A percentile compares a stretch with the other conserved stretches of the same genome.
Evolutionary conservation across 1,140 invertebrate genomes (phyloP).

Genomic region (Macrotrachela quadricornifera): DNA sequence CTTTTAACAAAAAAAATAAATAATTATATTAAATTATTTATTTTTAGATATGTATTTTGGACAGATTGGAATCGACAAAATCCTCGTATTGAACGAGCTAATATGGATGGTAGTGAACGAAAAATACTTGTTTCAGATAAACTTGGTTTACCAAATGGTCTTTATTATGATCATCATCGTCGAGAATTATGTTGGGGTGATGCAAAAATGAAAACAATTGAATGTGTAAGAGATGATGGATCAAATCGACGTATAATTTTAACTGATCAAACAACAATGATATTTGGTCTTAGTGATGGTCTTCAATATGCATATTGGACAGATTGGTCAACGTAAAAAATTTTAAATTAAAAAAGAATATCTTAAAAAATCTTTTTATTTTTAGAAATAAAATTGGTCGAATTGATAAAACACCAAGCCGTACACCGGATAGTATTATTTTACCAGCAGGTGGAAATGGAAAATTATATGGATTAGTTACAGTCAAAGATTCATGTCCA

Average conservation of each 20-base stretch:
- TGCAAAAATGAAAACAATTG: conserved; percentile 39
- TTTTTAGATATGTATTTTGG: conserved; percentile 40
- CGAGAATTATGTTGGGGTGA: conserved; percentile 81
- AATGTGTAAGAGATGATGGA: conserved; percentile 49
- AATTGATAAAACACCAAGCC: too few relatives aligned
- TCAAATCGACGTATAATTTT: conserved; percentile 41
- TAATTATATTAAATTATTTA: background rate
- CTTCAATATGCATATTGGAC: conserved; percentile 4
- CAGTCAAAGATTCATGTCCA: conserved; percentile 7
- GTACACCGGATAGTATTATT: too few relatives aligned
- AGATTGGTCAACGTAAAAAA: conserved; percentile 5
- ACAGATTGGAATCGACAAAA: conserved; percentile 76
- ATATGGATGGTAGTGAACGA: conserved; percentile 67
- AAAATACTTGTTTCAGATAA: conserved; percentile 33
- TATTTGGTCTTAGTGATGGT: conserved; percentile 1
- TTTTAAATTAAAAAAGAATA: too few relatives aligned
- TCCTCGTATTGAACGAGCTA: conserved; percentile 76
- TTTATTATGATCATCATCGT: conserved; percentile 51
- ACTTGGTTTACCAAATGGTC: conserved; percentile 40
- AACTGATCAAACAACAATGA: background rate
- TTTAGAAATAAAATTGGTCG: background rate
- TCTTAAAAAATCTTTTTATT: background rate
- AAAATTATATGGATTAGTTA: conserved; percentile 2
- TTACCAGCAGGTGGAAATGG: conserved; percentile 6
- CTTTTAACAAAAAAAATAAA: too few relatives aligned